Conservation (phyloP, 2,797 vertebrate genomes). For the Meriones psammophilus region DNA sequence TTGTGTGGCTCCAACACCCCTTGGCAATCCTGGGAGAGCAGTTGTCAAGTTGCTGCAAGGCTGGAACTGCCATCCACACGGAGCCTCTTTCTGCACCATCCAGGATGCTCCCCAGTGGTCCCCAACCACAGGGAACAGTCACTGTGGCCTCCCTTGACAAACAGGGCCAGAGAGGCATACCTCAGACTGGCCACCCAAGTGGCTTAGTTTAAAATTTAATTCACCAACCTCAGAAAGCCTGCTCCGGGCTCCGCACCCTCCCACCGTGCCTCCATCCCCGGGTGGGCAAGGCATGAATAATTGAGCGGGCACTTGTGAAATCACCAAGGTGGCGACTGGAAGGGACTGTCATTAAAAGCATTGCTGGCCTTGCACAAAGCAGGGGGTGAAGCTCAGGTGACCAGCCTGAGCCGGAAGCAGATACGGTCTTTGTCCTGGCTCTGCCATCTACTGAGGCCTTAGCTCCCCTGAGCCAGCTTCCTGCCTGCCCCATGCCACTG, state of each 20-base stretch:
- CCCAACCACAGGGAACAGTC: background rate
- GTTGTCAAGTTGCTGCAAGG: fast-evolving
- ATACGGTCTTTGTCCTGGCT: background rate
- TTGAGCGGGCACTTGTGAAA: constrained; percentile 67
- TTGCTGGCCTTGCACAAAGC: background rate
- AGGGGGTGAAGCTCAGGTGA: background rate
- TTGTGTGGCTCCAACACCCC: fast-evolving
- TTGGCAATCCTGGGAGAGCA: background rate
- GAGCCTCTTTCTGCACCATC: background rate
- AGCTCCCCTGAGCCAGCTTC: fast-evolving
- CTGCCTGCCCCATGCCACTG: background rate
- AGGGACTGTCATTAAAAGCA: constrained; percentile 5
- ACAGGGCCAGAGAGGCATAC: background rate
- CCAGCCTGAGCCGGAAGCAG: background rate
- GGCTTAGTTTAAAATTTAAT: constrained; percentile 86
- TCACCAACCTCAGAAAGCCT: constrained; percentile 75
- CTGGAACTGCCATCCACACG: background rate
- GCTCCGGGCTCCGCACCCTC: constrained; percentile 69
- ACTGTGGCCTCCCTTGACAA: background rate
- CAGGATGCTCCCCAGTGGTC: background rate
- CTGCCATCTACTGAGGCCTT: background rate
- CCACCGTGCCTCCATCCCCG: constrained; percentile 53
- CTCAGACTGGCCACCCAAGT: background rate
- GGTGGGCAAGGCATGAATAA: constrained; percentile 77
- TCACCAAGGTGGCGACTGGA: constrained; percentile 58